Percentiles rank a stretch among this genome's conserved stretches.
These are phyloP conservation scores for Pogonomyrmex barbatus DNA, from an alignment of 1,140 invertebrate genomes.

Conservation along the genomic window DNA sequence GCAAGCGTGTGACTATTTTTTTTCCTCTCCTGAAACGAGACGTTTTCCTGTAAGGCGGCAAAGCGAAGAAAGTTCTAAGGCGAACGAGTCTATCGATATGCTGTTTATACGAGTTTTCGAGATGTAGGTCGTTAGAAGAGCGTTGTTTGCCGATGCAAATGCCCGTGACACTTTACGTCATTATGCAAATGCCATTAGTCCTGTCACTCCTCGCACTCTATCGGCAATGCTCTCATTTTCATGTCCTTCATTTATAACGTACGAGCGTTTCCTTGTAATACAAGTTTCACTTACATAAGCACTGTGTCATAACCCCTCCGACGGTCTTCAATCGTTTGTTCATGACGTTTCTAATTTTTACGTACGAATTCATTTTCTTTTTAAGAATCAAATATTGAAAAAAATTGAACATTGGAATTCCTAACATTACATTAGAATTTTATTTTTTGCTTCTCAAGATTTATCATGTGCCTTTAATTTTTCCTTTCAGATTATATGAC, in stretches of 20 bases:
- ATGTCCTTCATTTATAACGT: conserved; percentile 19
- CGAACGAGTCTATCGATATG: not conserved
- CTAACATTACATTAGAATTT: too few species aligned
- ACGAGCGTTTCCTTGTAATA: conserved; percentile 2
- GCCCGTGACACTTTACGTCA: not conserved
- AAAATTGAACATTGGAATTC: too few species aligned
- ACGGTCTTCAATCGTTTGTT: not conserved
- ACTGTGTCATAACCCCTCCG: not conserved
- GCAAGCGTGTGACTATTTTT: not conserved
- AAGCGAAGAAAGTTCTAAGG: not conserved
- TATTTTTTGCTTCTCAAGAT: too few species aligned
- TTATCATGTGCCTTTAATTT: too few species aligned
- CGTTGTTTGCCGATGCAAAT: not conserved
- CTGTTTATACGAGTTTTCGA: not conserved
- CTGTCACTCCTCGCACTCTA: not conserved
- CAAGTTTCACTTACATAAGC: conserved; percentile 29
- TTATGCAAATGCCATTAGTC: not conserved
- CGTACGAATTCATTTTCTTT: too few species aligned
- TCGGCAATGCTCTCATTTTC: conserved; percentile 30
- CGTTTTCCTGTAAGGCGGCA: not conserved
- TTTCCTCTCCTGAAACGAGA: not conserved
- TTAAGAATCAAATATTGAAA: too few species aligned
- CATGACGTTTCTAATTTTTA: not conserved
- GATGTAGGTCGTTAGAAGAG: not conserved
- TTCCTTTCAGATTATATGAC: too few species aligned